Conservation (phyloP, 1,140 invertebrate species). For the Listronotus bonariensis region DNA sequence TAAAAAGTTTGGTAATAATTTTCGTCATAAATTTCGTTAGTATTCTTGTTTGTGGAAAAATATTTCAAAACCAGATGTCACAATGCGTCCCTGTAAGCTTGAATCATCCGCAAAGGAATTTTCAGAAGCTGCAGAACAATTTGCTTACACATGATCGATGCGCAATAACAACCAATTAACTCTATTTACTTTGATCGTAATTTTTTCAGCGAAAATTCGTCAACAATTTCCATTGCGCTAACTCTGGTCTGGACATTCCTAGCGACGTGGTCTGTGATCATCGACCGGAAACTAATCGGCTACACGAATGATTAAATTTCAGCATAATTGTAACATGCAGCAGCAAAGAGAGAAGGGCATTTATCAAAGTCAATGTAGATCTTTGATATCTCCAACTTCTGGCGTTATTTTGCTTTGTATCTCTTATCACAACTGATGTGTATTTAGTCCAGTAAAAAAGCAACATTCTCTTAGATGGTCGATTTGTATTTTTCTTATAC, state of each 20-base stretch:
- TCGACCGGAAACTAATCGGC: constrained; percentile 54
- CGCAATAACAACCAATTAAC: constrained; percentile 45
- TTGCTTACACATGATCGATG: constrained; percentile 47
- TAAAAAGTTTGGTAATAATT: no score
- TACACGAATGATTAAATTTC: constrained; percentile 57
- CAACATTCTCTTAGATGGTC: no score
- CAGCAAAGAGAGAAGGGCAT: constrained; percentile 46
- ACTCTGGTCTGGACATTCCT: constrained; percentile 54
- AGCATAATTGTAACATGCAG: constrained; percentile 56
- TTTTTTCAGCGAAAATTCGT: constrained; percentile 50
- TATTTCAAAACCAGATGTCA: no score
- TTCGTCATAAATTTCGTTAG: no score
- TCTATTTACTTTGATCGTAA: constrained; percentile 50
- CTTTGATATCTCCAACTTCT: constrained; percentile 42
- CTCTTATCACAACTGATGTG: constrained; percentile 19
- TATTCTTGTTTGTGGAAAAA: no score
- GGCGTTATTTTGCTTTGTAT: constrained; percentile 17
- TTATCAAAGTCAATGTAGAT: constrained; percentile 46
- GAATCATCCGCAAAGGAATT: constrained; percentile 7
- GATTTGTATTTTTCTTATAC: no score
- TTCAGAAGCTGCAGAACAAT: constrained; percentile 2
- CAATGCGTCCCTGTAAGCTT: not conserved
- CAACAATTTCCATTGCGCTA: constrained; percentile 56
- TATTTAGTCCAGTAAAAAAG: not conserved
- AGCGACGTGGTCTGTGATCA: constrained; percentile 54